These are phyloP conservation scores for Todus mexicanus DNA, from an alignment of 2,797 vertebrate genomes.

Conservation along the genomic window DNA sequence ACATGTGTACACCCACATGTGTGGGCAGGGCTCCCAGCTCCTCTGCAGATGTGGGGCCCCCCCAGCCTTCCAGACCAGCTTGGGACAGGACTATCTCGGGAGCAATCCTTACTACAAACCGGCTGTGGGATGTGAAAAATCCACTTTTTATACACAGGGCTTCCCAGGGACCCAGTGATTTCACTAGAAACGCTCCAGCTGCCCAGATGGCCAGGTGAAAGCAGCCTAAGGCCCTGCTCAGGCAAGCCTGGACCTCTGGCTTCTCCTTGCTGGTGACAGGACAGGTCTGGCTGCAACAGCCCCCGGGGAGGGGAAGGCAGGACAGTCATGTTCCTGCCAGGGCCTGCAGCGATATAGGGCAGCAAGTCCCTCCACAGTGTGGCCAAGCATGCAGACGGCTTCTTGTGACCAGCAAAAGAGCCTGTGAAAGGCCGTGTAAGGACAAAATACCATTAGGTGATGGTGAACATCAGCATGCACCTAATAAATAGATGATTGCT, in stretches of 20 bases:
- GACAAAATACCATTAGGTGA: fast-evolving
- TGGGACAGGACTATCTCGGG: background rate
- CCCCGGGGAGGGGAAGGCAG: background rate
- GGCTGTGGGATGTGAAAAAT: background rate
- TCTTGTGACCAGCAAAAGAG: background rate
- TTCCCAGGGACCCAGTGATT: background rate
- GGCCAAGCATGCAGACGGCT: background rate
- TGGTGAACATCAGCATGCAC: background rate
- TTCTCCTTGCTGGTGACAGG: background rate
- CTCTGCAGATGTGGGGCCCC: background rate
- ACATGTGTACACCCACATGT: fast-evolving
- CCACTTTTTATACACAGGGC: background rate
- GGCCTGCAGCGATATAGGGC: background rate
- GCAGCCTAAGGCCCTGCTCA: background rate
- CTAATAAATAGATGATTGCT: background rate
- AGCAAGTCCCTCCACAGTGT: background rate
- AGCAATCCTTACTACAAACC: background rate
- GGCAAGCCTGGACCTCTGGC: fast-evolving
- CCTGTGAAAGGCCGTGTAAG: background rate
- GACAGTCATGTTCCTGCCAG: background rate
- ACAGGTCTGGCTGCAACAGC: background rate
- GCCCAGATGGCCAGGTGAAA: fast-evolving
- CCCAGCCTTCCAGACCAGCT: background rate
- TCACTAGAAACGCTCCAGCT: background rate
- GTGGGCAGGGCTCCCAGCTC: background rate